A percentile compares a stretch with the other conserved stretches of the same genome.
Evolutionary conservation across 2,113 vertebrate genomes (phyloP).

Genomic region (Corythornis cristatus): DNA sequence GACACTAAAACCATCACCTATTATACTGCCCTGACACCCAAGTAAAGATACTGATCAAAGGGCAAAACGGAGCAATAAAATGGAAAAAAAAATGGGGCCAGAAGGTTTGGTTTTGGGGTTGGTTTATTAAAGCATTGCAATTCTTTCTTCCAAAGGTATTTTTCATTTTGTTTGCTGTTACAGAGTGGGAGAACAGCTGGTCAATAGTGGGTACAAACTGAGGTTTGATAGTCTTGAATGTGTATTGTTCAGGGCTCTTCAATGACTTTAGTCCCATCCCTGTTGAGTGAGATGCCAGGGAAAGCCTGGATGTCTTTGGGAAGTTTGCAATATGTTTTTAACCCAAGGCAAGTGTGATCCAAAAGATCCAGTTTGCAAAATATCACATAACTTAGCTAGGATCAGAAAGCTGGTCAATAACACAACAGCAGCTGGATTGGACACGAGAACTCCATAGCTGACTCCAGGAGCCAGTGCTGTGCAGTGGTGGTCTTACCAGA

Average conservation of each 20-base stretch:
- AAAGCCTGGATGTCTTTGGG: not conserved
- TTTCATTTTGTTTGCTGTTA: slow-evolving; percentile 45
- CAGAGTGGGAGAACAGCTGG: slow-evolving; percentile 1
- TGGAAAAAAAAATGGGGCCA: not conserved
- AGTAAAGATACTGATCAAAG: slow-evolving; percentile 67
- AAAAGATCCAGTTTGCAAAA: not conserved
- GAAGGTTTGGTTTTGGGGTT: slow-evolving; percentile 11
- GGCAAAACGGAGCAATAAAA: slow-evolving; percentile 56
- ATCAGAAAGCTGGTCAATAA: not conserved
- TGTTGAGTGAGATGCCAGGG: not conserved
- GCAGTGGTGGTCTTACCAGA: not conserved
- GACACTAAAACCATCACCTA: slow-evolving; percentile 64
- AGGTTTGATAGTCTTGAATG: not conserved
- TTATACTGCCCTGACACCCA: slow-evolving; percentile 53
- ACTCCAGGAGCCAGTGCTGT: not conserved
- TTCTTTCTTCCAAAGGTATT: slow-evolving; percentile 49
- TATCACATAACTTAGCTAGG: not conserved
- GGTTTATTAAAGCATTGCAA: slow-evolving; percentile 27
- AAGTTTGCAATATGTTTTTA: not conserved
- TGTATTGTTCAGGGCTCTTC: not conserved
- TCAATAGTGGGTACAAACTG: not conserved
- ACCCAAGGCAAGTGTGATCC: not conserved
- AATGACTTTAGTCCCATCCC: not conserved
- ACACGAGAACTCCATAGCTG: fast-evolving
- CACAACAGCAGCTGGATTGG: not conserved